Base-by-base conservation (phyloP, 1,140 invertebrate species). In the Lordiphosa mommai region DNA sequence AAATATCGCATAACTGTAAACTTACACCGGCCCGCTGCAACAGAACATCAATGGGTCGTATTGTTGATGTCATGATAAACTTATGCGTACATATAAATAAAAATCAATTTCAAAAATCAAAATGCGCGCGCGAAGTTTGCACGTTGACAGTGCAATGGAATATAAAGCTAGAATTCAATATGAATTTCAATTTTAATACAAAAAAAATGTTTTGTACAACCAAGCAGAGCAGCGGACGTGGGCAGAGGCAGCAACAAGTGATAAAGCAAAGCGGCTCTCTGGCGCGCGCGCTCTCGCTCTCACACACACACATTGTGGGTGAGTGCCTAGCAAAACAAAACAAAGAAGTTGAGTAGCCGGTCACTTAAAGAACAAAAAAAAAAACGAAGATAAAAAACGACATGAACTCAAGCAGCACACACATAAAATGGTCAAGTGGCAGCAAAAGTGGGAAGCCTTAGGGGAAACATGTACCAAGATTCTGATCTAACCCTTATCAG, bases 21-120 rank as follows among this genome's bases (percentile, higher is more conserved):
- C 87, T 88, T 88, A 88, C 87, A 43, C 71, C 76, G 55, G 76
- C 72, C n/a, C 86, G 79, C 38, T 86, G 66, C 50, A 88, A 53
- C 34, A 88, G 38, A 38, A 87, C 82, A 71, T 88, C 86, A 46
- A 88, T 88, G 49, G 87, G 67, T 53, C 87, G 58, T 44, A 80
- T 84, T 43, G 49, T 38, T 63, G 79, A 77, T 55, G 79, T 76
- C 79, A 82, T 82, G 53, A 41, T 65, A 17, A 40, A 46, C 32
- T 38, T 49, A 47, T 32, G 41, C n/a, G n/a, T n/a, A n/a, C n/a
- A n/a, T n/a, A n/a, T n/a, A n/a, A n/a, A n/a, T n/a, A n/a, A n/a
- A n/a, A n/a, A n/a, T n/a, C n/a, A n/a, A n/a, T n/a, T n/a, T n/a
- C n/a, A n/a, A n/a, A n/a, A n/a, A n/a, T n/a, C 41, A 14, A 48